phyloP scores from a whole-genome alignment of 2,888 invertebrate species.

The Tipula vernalis region DNA sequence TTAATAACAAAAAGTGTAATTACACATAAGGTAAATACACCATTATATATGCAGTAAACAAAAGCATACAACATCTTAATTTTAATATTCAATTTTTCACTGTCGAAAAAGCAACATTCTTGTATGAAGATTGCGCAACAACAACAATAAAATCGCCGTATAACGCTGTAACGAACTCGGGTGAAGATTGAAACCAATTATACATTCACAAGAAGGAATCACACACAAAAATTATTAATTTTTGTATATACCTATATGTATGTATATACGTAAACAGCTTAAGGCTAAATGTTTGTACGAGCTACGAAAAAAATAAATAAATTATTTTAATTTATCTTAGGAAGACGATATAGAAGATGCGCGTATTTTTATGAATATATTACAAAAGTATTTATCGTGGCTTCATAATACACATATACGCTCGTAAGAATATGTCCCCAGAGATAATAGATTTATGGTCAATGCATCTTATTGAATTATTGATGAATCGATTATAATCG shows the following conservation, averaged over 20 bases:
- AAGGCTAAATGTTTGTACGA: not conserved
- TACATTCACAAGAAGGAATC: not conserved
- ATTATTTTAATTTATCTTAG: not conserved
- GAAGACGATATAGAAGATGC: not conserved
- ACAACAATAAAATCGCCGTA: not conserved
- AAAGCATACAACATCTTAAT: not conserved
- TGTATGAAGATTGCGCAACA: not conserved
- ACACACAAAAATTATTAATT: not conserved
- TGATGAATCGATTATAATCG: not conserved
- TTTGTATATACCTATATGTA: not conserved
- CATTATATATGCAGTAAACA: not conserved
- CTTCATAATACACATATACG: not conserved
- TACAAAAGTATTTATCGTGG: not conserved
- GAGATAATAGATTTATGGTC: not conserved
- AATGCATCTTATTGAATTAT: not conserved
- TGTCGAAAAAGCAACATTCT: not conserved
- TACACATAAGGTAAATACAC: not conserved
- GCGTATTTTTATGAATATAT: not conserved
- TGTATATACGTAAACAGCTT: not conserved
- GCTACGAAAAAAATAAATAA: not conserved
- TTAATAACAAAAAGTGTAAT: not conserved
- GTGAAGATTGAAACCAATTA: not conserved
- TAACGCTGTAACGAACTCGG: not conserved
- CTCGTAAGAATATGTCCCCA: not conserved
- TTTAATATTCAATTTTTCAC: slow-evolving; percentile 4